These are phyloP conservation scores for Illadopsis cleaveri DNA, from an alignment of 2,113 vertebrate species.

Conservation along the genomic window DNA sequence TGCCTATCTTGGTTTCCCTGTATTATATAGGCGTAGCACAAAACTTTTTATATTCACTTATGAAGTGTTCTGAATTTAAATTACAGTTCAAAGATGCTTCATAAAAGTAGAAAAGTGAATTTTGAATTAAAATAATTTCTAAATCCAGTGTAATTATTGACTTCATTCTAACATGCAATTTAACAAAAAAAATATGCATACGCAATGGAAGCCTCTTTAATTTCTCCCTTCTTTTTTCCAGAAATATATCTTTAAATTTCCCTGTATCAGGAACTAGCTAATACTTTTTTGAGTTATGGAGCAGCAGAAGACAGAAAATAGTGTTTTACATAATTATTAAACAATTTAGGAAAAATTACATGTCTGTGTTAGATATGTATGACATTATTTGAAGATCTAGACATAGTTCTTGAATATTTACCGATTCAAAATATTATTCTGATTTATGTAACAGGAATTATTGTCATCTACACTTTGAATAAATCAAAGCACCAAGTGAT, in stretches of 20 bases:
- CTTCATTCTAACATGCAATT: background rate
- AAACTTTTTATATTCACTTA: background rate
- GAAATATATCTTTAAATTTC: background rate
- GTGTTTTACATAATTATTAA: background rate
- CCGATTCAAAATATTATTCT: background rate
- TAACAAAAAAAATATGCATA: background rate
- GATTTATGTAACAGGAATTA: background rate
- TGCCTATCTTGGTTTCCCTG: background rate
- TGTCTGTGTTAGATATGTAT: background rate
- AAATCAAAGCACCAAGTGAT: background rate
- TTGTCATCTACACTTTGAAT: background rate
- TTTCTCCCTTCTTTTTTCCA: background rate
- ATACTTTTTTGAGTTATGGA: background rate
- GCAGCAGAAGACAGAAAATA: background rate
- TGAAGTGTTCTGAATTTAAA: background rate
- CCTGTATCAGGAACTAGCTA: background rate
- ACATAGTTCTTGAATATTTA: background rate
- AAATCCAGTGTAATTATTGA: background rate
- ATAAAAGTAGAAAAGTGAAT: background rate
- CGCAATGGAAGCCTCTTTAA: background rate
- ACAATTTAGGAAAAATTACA: background rate
- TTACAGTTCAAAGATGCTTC: background rate
- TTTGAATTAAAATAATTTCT: background rate
- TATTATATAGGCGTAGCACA: fast-evolving
- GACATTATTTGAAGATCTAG: background rate